phyloP scores from a whole-genome alignment of 2,113 vertebrate genomes.

The Synchiropus splendidus region DNA sequence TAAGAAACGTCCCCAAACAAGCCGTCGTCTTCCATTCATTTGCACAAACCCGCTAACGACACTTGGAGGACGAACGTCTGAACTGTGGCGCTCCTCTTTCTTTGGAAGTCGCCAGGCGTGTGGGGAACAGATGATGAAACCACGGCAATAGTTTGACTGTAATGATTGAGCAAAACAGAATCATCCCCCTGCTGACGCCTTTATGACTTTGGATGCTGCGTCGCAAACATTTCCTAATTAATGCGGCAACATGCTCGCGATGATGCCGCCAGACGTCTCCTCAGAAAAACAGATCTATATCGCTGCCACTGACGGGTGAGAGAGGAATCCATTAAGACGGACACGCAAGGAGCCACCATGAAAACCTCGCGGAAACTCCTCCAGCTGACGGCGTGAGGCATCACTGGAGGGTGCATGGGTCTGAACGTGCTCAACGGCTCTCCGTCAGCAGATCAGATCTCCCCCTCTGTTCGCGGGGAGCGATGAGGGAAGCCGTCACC shows the following conservation, averaged over 20 bases:
- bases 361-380: constrained; percentile 42
- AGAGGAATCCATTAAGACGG: constrained; percentile 53
- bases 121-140: too few species aligned
- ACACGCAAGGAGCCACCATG: constrained; percentile 43
- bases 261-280: constrained; percentile 6
- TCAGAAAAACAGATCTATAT: constrained; percentile 14
- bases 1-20: too few species aligned
- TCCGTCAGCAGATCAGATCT: constrained; percentile 52
- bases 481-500: constrained; percentile 13
- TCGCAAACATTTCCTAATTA: constrained; percentile 2
- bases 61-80: too few species aligned
- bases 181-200: too few species aligned
- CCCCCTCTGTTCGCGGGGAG: constrained; percentile 15
- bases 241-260: constrained; percentile 20
- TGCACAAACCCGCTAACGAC: too few species aligned
- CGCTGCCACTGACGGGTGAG: constrained; percentile 9
- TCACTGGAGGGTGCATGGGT: constrained; percentile 27
- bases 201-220: too few species aligned
- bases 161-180: too few species aligned
- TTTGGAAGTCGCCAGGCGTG: too few species aligned
- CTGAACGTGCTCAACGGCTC: constrained; percentile 38
- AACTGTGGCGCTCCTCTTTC: too few species aligned
- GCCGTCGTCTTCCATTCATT: too few species aligned
- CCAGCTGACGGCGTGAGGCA: constrained; percentile 30
- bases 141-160: too few species aligned